A percentile compares a stretch with the other conserved stretches of the same genome.
Conservation (phyloP, 2,797 vertebrate species). For the Neosilurus hyrtlii region DNA sequence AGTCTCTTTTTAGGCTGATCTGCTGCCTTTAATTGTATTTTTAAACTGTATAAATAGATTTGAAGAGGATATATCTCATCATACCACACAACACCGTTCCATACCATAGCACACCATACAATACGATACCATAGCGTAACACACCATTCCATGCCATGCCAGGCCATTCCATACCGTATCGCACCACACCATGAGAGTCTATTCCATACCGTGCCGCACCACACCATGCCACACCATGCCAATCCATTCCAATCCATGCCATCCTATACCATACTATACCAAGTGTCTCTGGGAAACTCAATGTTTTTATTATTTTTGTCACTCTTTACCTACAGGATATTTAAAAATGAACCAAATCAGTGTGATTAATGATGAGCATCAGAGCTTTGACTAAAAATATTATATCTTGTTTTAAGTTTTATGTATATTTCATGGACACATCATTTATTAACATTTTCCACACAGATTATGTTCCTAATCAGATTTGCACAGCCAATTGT, state of each 20-base stretch:
- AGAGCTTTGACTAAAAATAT: not conserved
- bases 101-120: too few species aligned
- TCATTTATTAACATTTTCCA: not conserved
- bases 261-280: too few species aligned
- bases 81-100: too few species aligned
- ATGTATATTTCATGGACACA: not conserved
- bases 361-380: not conserved
- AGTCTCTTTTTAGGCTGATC: not conserved
- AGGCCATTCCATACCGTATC: too few species aligned
- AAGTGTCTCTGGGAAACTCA: too few species aligned
- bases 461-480: not conserved
- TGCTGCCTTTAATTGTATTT: not conserved
- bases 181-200: too few species aligned
- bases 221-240: too few species aligned
- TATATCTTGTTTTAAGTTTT: not conserved
- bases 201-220: too few species aligned
- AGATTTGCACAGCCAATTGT: not conserved
- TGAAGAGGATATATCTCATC: not conserved
- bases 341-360: not conserved
- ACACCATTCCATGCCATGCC: too few species aligned
- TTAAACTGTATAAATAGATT: not conserved
- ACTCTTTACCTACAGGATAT: not conserved
- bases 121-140: too few species aligned
- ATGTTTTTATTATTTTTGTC: too few species aligned
- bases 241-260: too few species aligned